Base-by-base conservation (phyloP, 2,113 vertebrate genomes). In the Trematomus loennbergii region DNA sequence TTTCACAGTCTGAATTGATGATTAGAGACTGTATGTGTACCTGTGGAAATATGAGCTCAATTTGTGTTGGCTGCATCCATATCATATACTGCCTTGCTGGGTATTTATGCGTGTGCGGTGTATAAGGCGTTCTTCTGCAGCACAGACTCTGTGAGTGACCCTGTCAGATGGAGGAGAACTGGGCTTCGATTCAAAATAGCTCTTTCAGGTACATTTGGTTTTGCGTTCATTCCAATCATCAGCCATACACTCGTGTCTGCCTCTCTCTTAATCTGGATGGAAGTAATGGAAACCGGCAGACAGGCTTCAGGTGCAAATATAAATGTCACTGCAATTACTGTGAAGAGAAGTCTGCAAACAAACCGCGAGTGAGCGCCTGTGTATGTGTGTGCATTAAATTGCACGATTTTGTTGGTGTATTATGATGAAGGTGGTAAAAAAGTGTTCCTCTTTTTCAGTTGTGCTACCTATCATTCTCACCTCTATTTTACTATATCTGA, bases 281-380 rank as follows among this genome's bases (percentile, higher is more conserved):
- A 66, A 83, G 87, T 84, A 89, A 89, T 89, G 75, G 84, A 88
- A 86, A 84, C 73, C 84, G 85, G 88, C 87, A 91, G 88, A 82
- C 88, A 81, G 83, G 81, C 90, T 91, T 86, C 88, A 92, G 88
- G 87, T 91, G 85, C 78, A 88, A 91, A 88, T 91, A 91, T 87
- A 88, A 94, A 92, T 90, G 91, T 90, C 89, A 92, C 70, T 58
- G 84, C 88, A 88, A 92, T 94, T 93, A 92, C 29, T 13, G 75
- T 2, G 2, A 71, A 53, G 84, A 87, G 72, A 87, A 80, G 72
- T 81, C 85, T 69, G 83, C 83, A 93, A 87, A 87, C 87, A 91
- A 90, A 92, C 79, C 82, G 66, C 36, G 33, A 48, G 65, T 52
- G 29, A 46, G 78, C 46, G 20, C 53, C 46, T 60, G 49, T 52